Evolutionary conservation across 2,888 invertebrate species (phyloP).

Genomic region (Anarsia innoxiella): DNA sequence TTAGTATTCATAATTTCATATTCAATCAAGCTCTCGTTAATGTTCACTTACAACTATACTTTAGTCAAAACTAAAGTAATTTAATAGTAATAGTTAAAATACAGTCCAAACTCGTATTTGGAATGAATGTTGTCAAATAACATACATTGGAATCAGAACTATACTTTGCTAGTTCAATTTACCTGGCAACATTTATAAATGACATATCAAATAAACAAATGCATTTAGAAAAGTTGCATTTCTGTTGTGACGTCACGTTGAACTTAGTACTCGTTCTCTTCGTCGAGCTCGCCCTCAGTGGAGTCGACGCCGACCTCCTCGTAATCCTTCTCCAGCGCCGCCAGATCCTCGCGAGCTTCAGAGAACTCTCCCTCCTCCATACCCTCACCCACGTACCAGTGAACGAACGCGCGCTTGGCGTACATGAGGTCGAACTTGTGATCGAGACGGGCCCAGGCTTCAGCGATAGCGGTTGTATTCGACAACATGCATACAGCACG

Average conservation of each 20-base stretch:
- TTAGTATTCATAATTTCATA: conserved; percentile 23
- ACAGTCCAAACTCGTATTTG: not conserved
- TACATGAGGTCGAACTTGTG: conserved; percentile 98
- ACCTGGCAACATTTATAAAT: no score
- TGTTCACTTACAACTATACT: conserved; percentile 4
- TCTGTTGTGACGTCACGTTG: not conserved
- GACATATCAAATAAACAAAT: no score
- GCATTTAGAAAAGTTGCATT: no score
- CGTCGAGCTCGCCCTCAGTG: conserved; percentile 80
- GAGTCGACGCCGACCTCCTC: conserved; percentile 87
- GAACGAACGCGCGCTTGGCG: conserved; percentile 96
- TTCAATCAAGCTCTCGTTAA: conserved; percentile 25
- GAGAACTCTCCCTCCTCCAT: conserved; percentile 93
- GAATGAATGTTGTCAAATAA: conserved; percentile 7
- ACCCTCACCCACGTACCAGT: conserved; percentile 94
- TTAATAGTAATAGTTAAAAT: no score
- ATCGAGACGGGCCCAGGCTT: conserved; percentile 96
- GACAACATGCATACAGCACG: conserved; percentile 97
- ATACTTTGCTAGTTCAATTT: no score
- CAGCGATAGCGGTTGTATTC: conserved; percentile 97
- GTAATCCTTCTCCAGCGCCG: conserved; percentile 86
- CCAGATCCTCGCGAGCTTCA: conserved; percentile 90
- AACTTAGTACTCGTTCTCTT: conserved; percentile 79
- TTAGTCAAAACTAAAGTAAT: not conserved
- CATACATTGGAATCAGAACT: not conserved